Evolutionary conservation across 2,888 invertebrate species (phyloP).

Genomic region (Seladonia tumulorum): DNA sequence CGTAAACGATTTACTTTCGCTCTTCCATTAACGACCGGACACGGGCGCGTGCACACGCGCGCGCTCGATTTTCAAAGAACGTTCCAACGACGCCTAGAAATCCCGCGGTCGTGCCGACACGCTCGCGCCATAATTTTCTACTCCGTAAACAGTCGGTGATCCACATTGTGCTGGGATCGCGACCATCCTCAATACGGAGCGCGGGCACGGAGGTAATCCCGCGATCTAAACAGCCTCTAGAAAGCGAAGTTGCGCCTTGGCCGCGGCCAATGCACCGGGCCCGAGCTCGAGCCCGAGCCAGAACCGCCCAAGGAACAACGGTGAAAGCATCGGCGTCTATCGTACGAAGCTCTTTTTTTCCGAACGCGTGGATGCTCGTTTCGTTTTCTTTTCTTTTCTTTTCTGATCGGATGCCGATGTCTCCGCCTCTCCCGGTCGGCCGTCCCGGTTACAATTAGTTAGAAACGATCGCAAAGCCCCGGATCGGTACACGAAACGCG

Average conservation of each 20-base stretch:
- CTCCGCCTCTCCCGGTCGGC: not conserved
- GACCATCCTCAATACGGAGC: constrained; percentile 13
- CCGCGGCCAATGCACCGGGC: constrained; percentile 57
- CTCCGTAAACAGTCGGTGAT: constrained; percentile 14
- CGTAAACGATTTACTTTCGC: constrained; percentile 62
- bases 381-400: not conserved
- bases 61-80: constrained; percentile 52
- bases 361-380: not conserved
- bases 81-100: constrained; percentile 17
- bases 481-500: not conserved
- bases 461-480: not conserved
- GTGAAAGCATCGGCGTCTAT: constrained; percentile 67
- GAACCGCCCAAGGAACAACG: constrained; percentile 40
- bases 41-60: not conserved
- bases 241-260: constrained; percentile 63
- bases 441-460: not conserved
- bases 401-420: not conserved
- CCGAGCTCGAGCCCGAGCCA: not conserved
- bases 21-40: constrained; percentile 44
- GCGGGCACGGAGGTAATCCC: constrained; percentile 40
- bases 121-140: constrained; percentile 21
- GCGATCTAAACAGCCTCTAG: constrained; percentile 66
- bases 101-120: not conserved
- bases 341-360: constrained; percentile 42
- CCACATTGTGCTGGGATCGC: constrained; percentile 20